Conservation (phyloP, 1,140 invertebrate genomes). For the Coboldia fuscipes region DNA sequence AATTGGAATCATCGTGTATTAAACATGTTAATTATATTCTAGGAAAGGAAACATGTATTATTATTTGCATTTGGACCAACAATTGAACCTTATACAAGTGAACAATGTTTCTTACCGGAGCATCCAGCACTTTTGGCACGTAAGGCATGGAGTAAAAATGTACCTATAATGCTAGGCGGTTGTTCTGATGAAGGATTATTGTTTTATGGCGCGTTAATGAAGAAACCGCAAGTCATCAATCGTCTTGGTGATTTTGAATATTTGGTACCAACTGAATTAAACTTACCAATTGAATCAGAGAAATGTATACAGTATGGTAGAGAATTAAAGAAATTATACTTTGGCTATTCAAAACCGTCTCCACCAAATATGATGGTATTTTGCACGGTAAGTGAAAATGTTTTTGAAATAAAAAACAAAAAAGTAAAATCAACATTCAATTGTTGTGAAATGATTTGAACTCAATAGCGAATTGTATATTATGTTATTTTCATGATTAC, state of each 20-base stretch:
- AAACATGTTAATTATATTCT: too few relatives aligned
- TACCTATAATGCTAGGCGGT: slow-evolving; percentile 22
- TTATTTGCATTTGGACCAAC: slow-evolving; percentile 20
- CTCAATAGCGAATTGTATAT: not conserved
- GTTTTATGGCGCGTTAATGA: slow-evolving; percentile 11
- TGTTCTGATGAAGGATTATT: slow-evolving; percentile 21
- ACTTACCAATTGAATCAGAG: not conserved
- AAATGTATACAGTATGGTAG: not conserved
- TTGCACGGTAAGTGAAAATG: not conserved
- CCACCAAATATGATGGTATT: not conserved
- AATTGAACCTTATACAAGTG: slow-evolving; percentile 17
- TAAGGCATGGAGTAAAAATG: slow-evolving; percentile 20
- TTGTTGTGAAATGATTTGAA: not conserved
- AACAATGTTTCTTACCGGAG: slow-evolving; percentile 14
- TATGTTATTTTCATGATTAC: not conserved
- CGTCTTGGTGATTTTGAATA: not conserved
- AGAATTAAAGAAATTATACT: not conserved
- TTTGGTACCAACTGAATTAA: not conserved
- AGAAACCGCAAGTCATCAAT: not conserved
- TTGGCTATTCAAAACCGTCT: not conserved
- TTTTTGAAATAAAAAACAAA: not conserved
- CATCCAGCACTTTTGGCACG: slow-evolving; percentile 18
- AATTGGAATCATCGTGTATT: too few relatives aligned
- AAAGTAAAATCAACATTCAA: not conserved
- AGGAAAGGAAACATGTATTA: slow-evolving; percentile 14